Evolutionary conservation across 2,888 invertebrate genomes (phyloP).

Genomic region (Mimachlamys varia): DNA sequence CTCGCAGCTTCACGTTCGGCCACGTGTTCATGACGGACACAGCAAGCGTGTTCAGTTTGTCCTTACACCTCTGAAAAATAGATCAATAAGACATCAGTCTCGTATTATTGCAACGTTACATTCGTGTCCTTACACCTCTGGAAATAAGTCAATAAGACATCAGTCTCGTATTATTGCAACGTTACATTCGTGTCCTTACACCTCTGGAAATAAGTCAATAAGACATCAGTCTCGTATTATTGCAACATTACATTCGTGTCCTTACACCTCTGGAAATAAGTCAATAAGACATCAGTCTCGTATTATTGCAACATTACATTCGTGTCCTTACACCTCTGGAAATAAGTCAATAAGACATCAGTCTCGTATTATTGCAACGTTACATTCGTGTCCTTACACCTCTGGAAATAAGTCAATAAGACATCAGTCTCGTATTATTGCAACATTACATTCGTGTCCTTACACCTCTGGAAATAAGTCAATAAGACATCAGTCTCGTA

Average conservation of each 20-base stretch:
- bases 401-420: no score
- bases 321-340: no score
- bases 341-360: no score
- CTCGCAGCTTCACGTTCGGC: constrained; percentile 96
- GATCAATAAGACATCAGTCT: no score
- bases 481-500: no score
- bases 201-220: constrained; percentile 87
- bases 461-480: no score
- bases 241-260: constrained; percentile 85
- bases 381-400: no score
- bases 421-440: no score
- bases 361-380: no score
- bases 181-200: constrained; percentile 92
- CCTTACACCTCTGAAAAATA: constrained; percentile 94
- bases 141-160: constrained; percentile 78
- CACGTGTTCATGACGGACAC: constrained; percentile 99
- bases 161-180: neutral
- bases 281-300: no score
- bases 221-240: no score
- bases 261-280: constrained; percentile 92
- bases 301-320: neutral
- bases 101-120: neutral
- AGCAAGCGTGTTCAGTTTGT: constrained; percentile 95
- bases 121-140: constrained; percentile 98
- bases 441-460: no score